phyloP scores from a whole-genome alignment of 1,140 invertebrate genomes.

The Drosophila melanica region DNA sequence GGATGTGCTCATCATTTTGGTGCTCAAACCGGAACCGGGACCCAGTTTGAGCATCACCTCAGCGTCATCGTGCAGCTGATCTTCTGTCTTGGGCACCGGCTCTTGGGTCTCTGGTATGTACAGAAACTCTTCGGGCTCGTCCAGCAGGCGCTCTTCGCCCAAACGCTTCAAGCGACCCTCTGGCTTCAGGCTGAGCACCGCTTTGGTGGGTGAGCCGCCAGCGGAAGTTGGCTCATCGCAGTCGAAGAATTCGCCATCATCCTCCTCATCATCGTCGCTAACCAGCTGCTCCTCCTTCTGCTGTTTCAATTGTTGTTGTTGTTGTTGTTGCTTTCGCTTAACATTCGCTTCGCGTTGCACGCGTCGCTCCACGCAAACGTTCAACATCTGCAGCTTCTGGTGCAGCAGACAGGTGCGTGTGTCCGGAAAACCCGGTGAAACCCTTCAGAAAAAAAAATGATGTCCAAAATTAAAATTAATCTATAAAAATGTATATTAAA shows the following conservation, averaged over 20 bases:
- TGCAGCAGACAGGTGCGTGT: slow-evolving; percentile 95
- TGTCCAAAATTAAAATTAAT: too few relatives aligned
- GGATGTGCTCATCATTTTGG: slow-evolving; percentile 97
- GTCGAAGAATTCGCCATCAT: slow-evolving; percentile 94
- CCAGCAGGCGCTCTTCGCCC: slow-evolving; percentile 88
- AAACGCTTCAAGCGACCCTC: slow-evolving; percentile 89
- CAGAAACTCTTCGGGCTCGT: slow-evolving; percentile 88
- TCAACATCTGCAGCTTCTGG: slow-evolving; percentile 98
- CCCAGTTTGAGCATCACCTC: slow-evolving; percentile 95
- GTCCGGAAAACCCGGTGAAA: slow-evolving; percentile 91
- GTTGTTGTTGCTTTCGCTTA: slow-evolving; percentile 50
- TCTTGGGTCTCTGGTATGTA: slow-evolving; percentile 97
- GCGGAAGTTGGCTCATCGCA: slow-evolving; percentile 86
- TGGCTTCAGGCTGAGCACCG: slow-evolving; percentile 86
- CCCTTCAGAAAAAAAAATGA: slow-evolving; percentile 84
- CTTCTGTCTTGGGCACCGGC: slow-evolving; percentile 98
- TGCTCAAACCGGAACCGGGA: slow-evolving; percentile 92
- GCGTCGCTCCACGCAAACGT: slow-evolving; percentile 95
- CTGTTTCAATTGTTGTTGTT: not conserved
- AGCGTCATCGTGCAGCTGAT: slow-evolving; percentile 96
- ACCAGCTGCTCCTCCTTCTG: slow-evolving; percentile 14
- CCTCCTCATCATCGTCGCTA: slow-evolving; percentile 86
- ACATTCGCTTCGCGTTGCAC: slow-evolving; percentile 86
- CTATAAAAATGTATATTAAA: too few relatives aligned
- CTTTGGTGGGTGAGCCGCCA: slow-evolving; percentile 85